Percentiles rank a stretch among this genome's conserved stretches.
These are phyloP conservation scores for Zootermopsis nevadensis DNA, from an alignment of 2,888 invertebrate species.

Conservation along the genomic window DNA sequence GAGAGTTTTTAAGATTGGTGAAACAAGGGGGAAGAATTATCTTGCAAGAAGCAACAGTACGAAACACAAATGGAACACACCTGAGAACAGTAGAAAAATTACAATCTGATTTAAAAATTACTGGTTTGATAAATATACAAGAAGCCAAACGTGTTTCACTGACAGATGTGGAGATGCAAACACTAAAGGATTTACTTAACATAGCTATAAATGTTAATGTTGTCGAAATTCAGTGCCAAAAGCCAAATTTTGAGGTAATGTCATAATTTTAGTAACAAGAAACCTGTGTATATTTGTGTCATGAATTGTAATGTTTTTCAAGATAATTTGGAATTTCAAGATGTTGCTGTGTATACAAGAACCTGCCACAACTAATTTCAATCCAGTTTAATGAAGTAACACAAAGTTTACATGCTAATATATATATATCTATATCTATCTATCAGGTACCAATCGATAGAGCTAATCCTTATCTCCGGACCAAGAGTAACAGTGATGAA, in stretches of 20 bases:
- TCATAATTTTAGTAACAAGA: no score
- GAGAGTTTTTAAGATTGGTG: constrained; percentile 70
- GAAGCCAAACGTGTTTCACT: constrained; percentile 58
- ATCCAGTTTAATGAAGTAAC: no score
- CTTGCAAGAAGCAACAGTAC: constrained; percentile 62
- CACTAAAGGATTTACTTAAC: constrained; percentile 44
- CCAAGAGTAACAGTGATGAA: no score
- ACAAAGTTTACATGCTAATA: no score
- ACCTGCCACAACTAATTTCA: no score
- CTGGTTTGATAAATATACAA: constrained; percentile 69
- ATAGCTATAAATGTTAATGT: constrained; percentile 51
- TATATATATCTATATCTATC: no score
- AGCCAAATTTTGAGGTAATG: constrained; percentile 76
- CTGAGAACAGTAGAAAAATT: constrained; percentile 58
- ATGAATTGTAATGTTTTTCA: no score
- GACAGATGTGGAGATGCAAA: constrained; percentile 53
- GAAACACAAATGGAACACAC: constrained; percentile 53
- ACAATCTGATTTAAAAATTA: constrained; percentile 69
- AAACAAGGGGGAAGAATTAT: constrained; percentile 73
- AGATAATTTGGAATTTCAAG: no score
- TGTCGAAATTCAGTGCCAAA: constrained; percentile 65
- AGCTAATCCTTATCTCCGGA: no score
- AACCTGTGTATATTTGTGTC: no score
- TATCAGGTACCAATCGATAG: no score
- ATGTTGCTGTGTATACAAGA: no score